Conservation (phyloP, 1,140 invertebrate species). For the Drosophila eugracilis region DNA sequence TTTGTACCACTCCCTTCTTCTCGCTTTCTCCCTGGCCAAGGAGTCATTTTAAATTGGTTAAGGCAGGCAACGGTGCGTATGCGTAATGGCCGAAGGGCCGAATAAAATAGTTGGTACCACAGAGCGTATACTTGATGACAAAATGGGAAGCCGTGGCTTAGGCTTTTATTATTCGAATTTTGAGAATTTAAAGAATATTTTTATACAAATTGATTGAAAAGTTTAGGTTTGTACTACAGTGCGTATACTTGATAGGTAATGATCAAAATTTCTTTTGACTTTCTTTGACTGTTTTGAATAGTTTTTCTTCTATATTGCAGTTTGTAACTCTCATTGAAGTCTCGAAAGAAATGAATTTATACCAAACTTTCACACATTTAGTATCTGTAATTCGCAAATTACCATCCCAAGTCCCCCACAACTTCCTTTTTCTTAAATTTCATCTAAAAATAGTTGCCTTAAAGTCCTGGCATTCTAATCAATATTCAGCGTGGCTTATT, state of each 20-base stretch:
- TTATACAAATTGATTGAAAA: background rate
- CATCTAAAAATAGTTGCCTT: background rate
- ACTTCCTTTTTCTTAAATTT: background rate
- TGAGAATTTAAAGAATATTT: too few relatives aligned
- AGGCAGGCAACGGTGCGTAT: slow-evolving; percentile 60
- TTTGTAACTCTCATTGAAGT: too few relatives aligned
- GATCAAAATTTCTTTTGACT: too few relatives aligned
- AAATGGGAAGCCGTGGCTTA: too few relatives aligned
- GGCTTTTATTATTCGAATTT: too few relatives aligned
- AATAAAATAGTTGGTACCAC: background rate
- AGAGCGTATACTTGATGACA: slow-evolving; percentile 16
- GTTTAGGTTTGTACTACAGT: background rate
- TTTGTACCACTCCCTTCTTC: slow-evolving; percentile 4
- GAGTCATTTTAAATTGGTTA: slow-evolving; percentile 41
- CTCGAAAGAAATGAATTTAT: too few relatives aligned
- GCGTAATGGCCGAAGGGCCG: slow-evolving; percentile 52
- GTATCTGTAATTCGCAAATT: too few relatives aligned
- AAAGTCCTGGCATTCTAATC: background rate
- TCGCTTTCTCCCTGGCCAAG: background rate
- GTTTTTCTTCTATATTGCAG: too few relatives aligned
- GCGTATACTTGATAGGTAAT: background rate
- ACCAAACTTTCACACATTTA: too few relatives aligned
- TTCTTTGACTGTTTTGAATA: too few relatives aligned
- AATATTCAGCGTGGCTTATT: slow-evolving; percentile 7
- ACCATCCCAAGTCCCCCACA: too few relatives aligned